These are phyloP conservation scores for Hoplostethus mediterraneus DNA, from an alignment of 2,797 vertebrate genomes.

Conservation along the genomic window DNA sequence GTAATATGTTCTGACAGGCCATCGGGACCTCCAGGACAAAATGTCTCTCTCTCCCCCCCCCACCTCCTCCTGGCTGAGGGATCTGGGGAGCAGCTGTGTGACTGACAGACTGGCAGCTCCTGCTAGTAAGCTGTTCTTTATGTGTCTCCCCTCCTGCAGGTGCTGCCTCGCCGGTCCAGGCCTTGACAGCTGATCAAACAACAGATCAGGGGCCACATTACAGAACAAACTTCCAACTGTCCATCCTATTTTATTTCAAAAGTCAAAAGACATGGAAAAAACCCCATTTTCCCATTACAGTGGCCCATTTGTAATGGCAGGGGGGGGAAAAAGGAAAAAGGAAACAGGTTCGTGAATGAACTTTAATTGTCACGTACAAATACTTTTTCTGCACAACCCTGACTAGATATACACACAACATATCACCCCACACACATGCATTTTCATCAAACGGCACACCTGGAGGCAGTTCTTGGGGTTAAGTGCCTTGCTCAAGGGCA, in stretches of 20 bases:
- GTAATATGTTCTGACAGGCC: constrained; percentile 19
- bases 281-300: neutral
- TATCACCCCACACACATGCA: too few relatives aligned
- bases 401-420: too few relatives aligned
- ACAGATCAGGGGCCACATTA: neutral
- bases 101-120: constrained; percentile 15
- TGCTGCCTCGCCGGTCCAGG: neutral
- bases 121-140: neutral
- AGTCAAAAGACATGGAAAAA: constrained; percentile 7
- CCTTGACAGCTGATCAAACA: constrained; percentile 22
- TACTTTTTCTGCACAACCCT: too few relatives aligned
- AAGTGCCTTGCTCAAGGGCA: too few relatives aligned
- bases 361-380: too few relatives aligned
- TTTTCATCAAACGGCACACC: too few relatives aligned
- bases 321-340: too few relatives aligned
- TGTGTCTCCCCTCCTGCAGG: neutral
- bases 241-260: neutral
- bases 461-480: too few relatives aligned
- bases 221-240: neutral
- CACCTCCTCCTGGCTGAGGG: neutral
- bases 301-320: neutral
- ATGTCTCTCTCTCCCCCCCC: constrained; percentile 9
- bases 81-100: constrained; percentile 12
- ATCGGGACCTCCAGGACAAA: constrained; percentile 19
- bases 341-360: too few relatives aligned